Evolutionary conservation across 2,797 vertebrate species (phyloP).

Genomic region (Amblyraja radiata): DNA sequence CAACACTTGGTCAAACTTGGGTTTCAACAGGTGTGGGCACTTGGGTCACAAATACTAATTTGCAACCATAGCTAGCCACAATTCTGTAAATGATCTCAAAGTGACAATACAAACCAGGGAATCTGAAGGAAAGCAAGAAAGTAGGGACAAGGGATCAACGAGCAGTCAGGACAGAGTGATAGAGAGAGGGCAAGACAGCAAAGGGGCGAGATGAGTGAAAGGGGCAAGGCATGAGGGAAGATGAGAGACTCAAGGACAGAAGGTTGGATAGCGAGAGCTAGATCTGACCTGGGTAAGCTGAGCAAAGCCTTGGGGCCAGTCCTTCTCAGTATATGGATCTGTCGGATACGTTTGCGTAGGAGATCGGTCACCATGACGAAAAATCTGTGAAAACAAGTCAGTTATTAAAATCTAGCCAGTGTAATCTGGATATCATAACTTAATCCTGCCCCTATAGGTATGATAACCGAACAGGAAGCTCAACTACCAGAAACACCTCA

Average conservation of each 20-base stretch:
- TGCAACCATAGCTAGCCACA: not conserved
- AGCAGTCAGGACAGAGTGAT: too few species aligned
- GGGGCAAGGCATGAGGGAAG: too few species aligned
- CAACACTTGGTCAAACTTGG: not conserved
- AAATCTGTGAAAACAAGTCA: constrained; percentile 51
- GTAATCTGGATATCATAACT: too few species aligned
- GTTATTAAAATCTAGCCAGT: not conserved
- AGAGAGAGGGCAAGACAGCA: too few species aligned
- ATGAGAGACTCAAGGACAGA: too few species aligned
- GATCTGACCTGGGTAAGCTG: constrained; percentile 62
- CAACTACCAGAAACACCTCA: too few species aligned
- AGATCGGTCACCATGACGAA: constrained; percentile 67
- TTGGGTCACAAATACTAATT: not conserved
- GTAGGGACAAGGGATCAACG: too few species aligned
- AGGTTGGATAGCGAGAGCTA: not conserved
- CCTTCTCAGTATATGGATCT: constrained; percentile 59
- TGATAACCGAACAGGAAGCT: too few species aligned
- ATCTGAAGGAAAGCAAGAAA: too few species aligned
- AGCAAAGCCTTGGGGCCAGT: constrained; percentile 65
- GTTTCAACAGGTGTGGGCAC: not conserved
- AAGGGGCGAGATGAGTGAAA: too few species aligned
- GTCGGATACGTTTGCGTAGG: constrained; percentile 61
- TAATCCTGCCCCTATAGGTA: too few species aligned
- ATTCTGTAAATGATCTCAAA: not conserved
- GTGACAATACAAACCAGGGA: not conserved